Evolutionary conservation across 1,140 invertebrate species (phyloP), one percentile per base, ranked within the genome.

Genomic region (Philotrypesis tridentata): DNA sequence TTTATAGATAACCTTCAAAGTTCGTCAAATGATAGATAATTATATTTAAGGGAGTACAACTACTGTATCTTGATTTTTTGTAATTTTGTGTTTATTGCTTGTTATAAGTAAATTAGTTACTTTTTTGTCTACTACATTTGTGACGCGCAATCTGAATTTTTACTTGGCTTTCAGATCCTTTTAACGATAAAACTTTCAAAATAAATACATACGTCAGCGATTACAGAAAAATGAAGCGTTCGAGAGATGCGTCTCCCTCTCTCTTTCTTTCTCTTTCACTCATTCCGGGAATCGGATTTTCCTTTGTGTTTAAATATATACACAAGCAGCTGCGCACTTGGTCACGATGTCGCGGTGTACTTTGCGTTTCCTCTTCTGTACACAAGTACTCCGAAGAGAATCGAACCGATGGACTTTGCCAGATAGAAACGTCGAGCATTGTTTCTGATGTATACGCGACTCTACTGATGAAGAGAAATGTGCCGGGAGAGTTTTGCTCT

Each of bases 311-410:
- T 9, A 65, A 25, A n/a, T 43, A 43, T 14, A 43, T 14, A 43
- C 61, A 63, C 61, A 23, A 12, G 5, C 40, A 9, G 3, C 7
- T 17, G 71, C 79, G 84, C 87, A 89, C 89, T 90, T 90, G 87
- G 88, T 89, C 89, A 91, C 89, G 89, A 89, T 88, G 88, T 85
- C 85, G 86, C 84, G 87, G 83, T 87, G 85, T 85, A 86, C 55
- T 72, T 80, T 65, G 78, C 68, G 25, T 23, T 43, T 23, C 12
- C 48, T 14, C 60, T 37, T 60, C 55, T 17, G 73, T 63, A 40
- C 60, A 74, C 27, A 75, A 60, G 8, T 33, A 33, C 76, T 80
- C 48, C 61, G 82, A 33, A 74, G 65, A 79, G 72, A 79, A 83
- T 83, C 71, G 77, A 75, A 55, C 72, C 65, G 67, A 80, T 43